phyloP scores from a whole-genome alignment of 2,797 vertebrate species.

The Orestias chungarensis region DNA sequence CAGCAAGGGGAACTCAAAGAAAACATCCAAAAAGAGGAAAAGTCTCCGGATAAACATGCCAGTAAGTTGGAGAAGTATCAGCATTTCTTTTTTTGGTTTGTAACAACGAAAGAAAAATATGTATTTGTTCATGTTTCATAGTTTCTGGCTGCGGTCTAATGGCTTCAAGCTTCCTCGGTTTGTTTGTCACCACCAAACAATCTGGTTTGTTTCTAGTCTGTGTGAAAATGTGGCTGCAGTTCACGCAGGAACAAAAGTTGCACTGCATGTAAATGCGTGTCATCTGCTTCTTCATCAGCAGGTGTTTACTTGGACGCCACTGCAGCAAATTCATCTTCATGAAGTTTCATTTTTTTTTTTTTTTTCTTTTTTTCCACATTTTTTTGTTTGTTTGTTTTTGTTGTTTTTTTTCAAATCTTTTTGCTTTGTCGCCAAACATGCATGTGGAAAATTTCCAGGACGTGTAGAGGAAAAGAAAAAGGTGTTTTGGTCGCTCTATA shows the following conservation, averaged over 20 bases:
- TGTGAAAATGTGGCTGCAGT: neutral
- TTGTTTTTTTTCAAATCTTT: neutral
- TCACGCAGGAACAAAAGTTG: neutral
- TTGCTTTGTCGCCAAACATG: neutral
- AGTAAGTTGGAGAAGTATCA: slow-evolving; percentile 73
- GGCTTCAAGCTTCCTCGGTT: neutral
- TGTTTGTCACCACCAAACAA: too few relatives aligned
- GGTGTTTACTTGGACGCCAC: slow-evolving; percentile 21
- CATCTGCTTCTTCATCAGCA: slow-evolving; percentile 12
- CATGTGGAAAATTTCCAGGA: neutral
- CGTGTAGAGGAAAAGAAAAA: neutral
- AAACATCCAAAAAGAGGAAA: slow-evolving; percentile 77
- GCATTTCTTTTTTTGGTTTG: slow-evolving; percentile 35
- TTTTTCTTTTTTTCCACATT: neutral
- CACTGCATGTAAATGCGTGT: too few relatives aligned
- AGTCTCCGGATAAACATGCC: slow-evolving; percentile 81
- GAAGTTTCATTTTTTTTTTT: too few relatives aligned
- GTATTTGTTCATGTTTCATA: too few relatives aligned
- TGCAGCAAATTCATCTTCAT: slow-evolving; percentile 14
- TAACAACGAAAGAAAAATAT: too few relatives aligned
- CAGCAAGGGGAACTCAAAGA: slow-evolving; percentile 72
- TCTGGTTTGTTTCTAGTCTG: neutral
- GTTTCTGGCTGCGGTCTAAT: too few relatives aligned
- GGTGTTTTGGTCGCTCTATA: neutral
- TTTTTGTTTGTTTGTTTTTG: neutral